A percentile compares a stretch with the other conserved stretches of the same genome.
Evolutionary conservation across 2,113 vertebrate species (phyloP).

Genomic region (Pimephales promelas): DNA sequence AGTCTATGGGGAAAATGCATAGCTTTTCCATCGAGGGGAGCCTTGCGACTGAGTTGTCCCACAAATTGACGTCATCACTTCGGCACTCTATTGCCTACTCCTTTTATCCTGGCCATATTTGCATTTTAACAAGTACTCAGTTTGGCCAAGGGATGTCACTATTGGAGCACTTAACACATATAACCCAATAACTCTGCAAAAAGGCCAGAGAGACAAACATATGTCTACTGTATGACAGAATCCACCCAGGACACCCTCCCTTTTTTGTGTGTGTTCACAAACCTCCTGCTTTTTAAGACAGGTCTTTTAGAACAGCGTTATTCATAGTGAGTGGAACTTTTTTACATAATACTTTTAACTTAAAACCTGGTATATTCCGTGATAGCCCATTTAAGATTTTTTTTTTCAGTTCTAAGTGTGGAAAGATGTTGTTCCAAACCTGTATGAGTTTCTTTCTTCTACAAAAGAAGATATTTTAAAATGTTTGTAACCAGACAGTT

Average conservation of each 20-base stretch:
- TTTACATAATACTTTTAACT: too few relatives aligned
- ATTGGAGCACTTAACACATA: constrained; percentile 2
- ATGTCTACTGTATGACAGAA: not conserved
- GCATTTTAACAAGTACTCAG: not conserved
- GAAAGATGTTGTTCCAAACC: too few relatives aligned
- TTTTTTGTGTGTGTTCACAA: not conserved
- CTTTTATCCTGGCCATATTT: too few relatives aligned
- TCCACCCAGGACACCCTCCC: not conserved
- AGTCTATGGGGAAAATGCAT: too few relatives aligned
- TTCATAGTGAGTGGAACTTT: not conserved
- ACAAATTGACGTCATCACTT: too few relatives aligned
- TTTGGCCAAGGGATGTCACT: constrained; percentile 17
- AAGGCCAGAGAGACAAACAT: not conserved
- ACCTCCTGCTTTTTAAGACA: not conserved
- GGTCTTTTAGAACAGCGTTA: not conserved
- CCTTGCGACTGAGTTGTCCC: too few relatives aligned
- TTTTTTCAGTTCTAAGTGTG: not conserved
- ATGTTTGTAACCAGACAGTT: too few relatives aligned
- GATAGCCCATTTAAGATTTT: not conserved
- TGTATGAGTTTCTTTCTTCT: too few relatives aligned
- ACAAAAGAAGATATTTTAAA: too few relatives aligned
- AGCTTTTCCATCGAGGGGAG: too few relatives aligned
- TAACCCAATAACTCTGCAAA: not conserved
- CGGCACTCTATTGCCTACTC: too few relatives aligned
- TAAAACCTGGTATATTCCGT: not conserved